phyloP scores from a whole-genome alignment of 1,140 invertebrate species.

The Brachionus paranguensis region DNA sequence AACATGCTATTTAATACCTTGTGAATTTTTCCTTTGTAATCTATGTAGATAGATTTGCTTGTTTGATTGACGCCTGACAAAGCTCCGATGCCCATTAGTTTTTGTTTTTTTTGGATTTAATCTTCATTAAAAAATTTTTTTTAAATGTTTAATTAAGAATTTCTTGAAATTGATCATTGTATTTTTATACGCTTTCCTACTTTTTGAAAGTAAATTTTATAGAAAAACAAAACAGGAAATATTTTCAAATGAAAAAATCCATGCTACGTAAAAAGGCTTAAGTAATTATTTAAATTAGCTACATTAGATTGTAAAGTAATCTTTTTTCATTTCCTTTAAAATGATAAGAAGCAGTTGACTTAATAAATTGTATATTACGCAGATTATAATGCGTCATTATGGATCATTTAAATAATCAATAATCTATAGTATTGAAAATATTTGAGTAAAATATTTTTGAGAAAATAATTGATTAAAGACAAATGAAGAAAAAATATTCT shows the following conservation, averaged over 20 bases:
- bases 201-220: background rate
- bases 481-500: background rate
- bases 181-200: background rate
- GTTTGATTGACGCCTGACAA: background rate
- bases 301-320: background rate
- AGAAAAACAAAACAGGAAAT: background rate
- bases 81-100: background rate
- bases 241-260: background rate
- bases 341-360: background rate
- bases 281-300: background rate
- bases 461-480: background rate
- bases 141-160: too few relatives aligned
- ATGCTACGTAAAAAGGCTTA: background rate
- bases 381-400: background rate
- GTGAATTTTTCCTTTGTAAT: constrained; percentile 10
- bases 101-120: background rate
- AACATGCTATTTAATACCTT: background rate
- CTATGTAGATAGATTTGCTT: constrained; percentile 12
- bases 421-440: too few relatives aligned
- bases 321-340: background rate
- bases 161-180: too few relatives aligned
- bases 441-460: background rate
- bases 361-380: background rate
- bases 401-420: background rate
- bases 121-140: too few relatives aligned